A percentile compares a stretch with the other conserved stretches of the same genome.
Conservation (phyloP, 2,113 vertebrate genomes). For the Ascaphus truei region DNA sequence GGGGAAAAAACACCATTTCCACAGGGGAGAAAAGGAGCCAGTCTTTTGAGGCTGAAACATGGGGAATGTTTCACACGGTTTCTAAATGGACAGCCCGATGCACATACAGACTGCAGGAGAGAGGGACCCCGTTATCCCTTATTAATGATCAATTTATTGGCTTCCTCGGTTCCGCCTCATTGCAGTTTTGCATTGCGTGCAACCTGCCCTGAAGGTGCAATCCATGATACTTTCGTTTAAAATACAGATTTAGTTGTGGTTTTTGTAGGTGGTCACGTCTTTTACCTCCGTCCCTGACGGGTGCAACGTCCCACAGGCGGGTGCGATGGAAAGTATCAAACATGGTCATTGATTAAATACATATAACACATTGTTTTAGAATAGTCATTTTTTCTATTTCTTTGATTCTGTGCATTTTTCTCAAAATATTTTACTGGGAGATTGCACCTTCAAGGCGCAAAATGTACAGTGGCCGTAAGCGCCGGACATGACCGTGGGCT, state of each 20-base stretch:
- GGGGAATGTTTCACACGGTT: constrained; percentile 77
- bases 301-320: no score
- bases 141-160: background rate
- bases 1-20: constrained; percentile 61
- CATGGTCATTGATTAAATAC: no score
- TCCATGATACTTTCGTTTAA: background rate
- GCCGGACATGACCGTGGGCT: no score
- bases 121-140: constrained; percentile 58
- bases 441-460: no score
- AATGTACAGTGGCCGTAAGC: no score
- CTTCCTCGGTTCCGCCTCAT: background rate
- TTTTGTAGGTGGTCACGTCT: background rate
- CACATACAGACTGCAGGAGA: constrained; percentile 82
- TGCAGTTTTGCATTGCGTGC: background rate
- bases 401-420: no score
- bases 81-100: constrained; percentile 87
- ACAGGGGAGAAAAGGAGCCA: constrained; percentile 52
- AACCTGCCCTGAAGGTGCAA: background rate
- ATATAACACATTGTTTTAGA: no score
- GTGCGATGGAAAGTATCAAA: no score
- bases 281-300: no score
- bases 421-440: constrained; percentile 71
- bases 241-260: background rate
- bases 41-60: constrained; percentile 47
- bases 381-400: no score